A percentile compares a stretch with the other conserved stretches of the same genome.
Conservation (phyloP, 2,888 invertebrate species). For the Eristalis arbustorum region DNA sequence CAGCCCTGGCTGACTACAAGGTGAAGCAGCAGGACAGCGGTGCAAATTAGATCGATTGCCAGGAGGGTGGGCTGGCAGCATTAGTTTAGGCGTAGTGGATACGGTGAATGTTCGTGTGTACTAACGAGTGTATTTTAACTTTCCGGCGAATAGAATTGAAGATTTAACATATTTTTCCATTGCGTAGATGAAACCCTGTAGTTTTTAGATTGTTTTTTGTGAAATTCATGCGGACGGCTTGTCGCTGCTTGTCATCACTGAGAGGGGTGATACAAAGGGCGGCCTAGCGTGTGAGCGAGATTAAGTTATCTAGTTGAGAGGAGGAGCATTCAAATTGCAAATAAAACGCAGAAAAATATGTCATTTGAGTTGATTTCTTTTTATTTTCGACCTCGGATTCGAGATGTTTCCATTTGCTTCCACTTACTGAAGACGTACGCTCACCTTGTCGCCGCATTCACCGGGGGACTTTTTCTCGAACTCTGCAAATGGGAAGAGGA, state of each 20-base stretch:
- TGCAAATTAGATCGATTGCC: background rate
- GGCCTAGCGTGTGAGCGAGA: slow-evolving; percentile 11
- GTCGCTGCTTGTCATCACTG: slow-evolving; percentile 35
- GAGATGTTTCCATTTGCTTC: slow-evolving; percentile 17
- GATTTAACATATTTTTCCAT: slow-evolving; percentile 46
- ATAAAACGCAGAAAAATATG: slow-evolving; percentile 5
- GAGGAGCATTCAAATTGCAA: slow-evolving; percentile 9
- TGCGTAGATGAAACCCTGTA: slow-evolving; percentile 12
- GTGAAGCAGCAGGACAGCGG: slow-evolving; percentile 85
- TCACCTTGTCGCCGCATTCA: slow-evolving; percentile 78
- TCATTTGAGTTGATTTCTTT: background rate
- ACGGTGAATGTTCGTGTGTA: background rate
- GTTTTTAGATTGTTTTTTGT: slow-evolving; percentile 46
- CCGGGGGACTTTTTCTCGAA: slow-evolving; percentile 74
- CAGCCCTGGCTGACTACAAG: slow-evolving; percentile 97
- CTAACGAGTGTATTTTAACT: background rate
- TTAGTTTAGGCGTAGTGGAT: background rate
- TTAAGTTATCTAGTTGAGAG: slow-evolving; percentile 1
- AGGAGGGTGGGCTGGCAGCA: background rate
- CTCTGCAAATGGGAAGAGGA: slow-evolving; percentile 4
- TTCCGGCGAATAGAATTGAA: slow-evolving; percentile 1
- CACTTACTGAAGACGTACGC: slow-evolving; percentile 77
- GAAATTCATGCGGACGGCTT: slow-evolving; percentile 8
- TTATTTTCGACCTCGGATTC: background rate
- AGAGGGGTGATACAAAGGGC: slow-evolving; percentile 20